Conservation (phyloP, 53 echinoderm and acorn worm genomes). For the Mesocentrotus franciscanus region DNA sequence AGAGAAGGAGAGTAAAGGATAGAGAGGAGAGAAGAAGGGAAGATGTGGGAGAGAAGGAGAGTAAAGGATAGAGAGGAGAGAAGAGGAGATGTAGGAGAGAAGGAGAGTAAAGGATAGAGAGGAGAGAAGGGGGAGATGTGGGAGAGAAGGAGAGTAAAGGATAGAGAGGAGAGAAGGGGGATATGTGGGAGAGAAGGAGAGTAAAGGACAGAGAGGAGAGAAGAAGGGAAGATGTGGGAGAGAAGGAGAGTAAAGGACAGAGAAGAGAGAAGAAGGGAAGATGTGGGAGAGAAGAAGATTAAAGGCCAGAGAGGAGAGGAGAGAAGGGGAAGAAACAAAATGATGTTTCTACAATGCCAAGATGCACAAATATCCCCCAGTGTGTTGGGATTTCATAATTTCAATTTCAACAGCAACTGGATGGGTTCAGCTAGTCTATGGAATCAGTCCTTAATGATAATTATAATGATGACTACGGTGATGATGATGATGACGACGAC, state of each 20-base stretch:
- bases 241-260: neutral
- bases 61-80: no score
- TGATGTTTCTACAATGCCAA: constrained; percentile 1
- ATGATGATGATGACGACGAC: no score
- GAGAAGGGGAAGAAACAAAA: neutral
- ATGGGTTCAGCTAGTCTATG: neutral
- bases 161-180: neutral
- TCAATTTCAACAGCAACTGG: constrained; percentile 40
- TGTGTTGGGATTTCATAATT: constrained; percentile 21
- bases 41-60: neutral
- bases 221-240: no score
- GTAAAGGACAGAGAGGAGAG: neutral
- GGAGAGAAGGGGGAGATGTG: neutral
- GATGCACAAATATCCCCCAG: neutral
- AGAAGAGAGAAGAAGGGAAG: no score
- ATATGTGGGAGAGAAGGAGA: neutral
- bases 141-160: neutral
- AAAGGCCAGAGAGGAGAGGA: neutral
- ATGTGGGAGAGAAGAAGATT: neutral
- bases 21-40: no score
- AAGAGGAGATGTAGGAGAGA: neutral
- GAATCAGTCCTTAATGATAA: neutral
- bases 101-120: neutral
- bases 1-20: neutral
- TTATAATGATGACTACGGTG: no score